Evolutionary conservation across 2,113 vertebrate species (phyloP).

Genomic region (Microcebus murinus): DNA sequence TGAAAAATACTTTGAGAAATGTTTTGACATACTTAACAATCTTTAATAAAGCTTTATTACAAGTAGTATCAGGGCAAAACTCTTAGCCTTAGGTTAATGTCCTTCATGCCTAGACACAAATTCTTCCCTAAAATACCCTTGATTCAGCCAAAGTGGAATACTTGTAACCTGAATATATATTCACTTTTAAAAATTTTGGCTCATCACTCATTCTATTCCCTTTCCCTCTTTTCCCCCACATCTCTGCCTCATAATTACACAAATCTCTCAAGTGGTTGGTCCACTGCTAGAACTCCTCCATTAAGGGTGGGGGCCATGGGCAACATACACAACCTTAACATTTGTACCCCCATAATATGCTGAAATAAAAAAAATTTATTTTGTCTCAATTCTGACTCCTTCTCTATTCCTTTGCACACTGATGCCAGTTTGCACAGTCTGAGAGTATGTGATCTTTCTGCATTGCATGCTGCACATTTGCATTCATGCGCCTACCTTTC

Average conservation of each 20-base stretch:
- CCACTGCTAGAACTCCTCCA: background rate
- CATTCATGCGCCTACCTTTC: background rate
- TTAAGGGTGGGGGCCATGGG: background rate
- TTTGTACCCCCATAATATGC: too few relatives aligned
- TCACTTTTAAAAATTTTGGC: background rate
- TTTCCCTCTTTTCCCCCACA: background rate
- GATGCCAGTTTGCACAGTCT: background rate
- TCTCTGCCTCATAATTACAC: background rate
- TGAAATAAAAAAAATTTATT: background rate
- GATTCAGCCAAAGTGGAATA: background rate
- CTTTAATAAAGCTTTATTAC: background rate
- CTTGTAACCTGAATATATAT: background rate
- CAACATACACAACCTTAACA: too few relatives aligned
- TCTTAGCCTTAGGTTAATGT: background rate
- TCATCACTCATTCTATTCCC: background rate
- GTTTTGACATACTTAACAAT: background rate
- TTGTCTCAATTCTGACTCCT: background rate
- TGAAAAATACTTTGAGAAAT: background rate
- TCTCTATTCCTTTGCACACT: background rate
- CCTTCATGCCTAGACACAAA: background rate
- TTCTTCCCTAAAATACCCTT: background rate
- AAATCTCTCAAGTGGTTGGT: background rate
- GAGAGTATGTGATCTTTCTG: background rate
- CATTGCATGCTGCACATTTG: rapidly evolving
- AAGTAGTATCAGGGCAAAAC: background rate